Conservation (phyloP, 35 echinoderm and acorn worm genomes). For the Ptychodera flava region DNA sequence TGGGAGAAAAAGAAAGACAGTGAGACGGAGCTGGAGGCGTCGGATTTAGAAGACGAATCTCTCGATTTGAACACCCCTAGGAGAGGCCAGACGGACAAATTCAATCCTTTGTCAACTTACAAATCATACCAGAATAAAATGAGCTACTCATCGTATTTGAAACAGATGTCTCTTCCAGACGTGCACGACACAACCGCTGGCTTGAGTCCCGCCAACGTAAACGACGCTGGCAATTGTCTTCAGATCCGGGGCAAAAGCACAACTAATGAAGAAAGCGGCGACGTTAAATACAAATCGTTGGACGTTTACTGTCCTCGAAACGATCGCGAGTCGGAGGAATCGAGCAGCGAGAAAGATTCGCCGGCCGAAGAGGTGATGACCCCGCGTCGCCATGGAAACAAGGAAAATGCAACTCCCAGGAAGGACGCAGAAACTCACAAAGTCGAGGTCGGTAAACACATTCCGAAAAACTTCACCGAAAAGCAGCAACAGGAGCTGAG, state of each 20-base stretch:
- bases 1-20: background rate
- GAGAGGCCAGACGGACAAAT: background rate
- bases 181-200: background rate
- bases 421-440: slow-evolving; percentile 28
- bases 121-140: background rate
- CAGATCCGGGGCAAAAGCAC: background rate
- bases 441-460: slow-evolving; percentile 35
- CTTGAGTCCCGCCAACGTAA: no score
- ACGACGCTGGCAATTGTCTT: background rate
- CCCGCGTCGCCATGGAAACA: slow-evolving; percentile 45
- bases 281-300: background rate
- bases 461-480: slow-evolving; percentile 63
- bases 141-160: background rate
- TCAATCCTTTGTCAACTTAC: background rate
- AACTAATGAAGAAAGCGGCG: background rate
- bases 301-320: background rate
- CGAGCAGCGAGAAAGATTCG: background rate
- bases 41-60: background rate
- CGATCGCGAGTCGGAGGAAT: background rate
- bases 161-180: background rate
- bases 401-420: slow-evolving; percentile 48
- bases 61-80: background rate
- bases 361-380: slow-evolving; percentile 12
- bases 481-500: slow-evolving; percentile 45
- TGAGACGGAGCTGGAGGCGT: background rate